Base-by-base conservation (phyloP, 2,888 invertebrate species). In the Liopterus haemorrhoidalis region DNA sequence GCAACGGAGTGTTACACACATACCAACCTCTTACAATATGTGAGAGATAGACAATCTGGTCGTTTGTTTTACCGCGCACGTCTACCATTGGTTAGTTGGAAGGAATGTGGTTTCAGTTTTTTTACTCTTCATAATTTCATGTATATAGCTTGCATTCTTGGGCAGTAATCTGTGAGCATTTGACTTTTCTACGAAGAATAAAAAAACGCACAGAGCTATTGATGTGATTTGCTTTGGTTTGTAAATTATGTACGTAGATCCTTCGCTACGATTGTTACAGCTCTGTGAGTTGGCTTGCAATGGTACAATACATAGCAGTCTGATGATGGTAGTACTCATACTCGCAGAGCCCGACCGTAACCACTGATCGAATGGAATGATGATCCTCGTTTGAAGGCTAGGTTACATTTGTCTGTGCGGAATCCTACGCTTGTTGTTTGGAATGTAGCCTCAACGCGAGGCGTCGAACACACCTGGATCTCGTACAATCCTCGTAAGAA, bases 391-490 rank as follows among this genome's bases (percentile, higher is more conserved):
- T 42, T 35, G 33, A 54, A 57, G 56, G 54, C 54, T 56, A 57
- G 49, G 48, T 54, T 56, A 62, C 60, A 66, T 68, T 68, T 67
- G 67, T 64, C 65, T 62, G 59, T 52, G 55, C 57, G 66, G 68
- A 68, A 68, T 68, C 66, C 63, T 59, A 62, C 58, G 57, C 58
- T 61, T 45, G 46, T 59, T 57, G 61, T 54, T 53, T 55, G 69
- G 69, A 69, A 68, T 68, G 67, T 67, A 69, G 64, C 66, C 69
- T 67, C 66, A 50, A 57, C 55, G 54, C 62, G 58, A 67, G 43
- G 66, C 63, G 63, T 59, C 57, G 62, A 65, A 67, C 67, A 67
- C 68, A 68, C 68, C 68, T 68, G 68, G 66, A 66, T 64, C 62
- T 57, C 49, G 64, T 66, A 66, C 64, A 67, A 41, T 63, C 64